Evolutionary conservation across 2,113 vertebrate genomes (phyloP).

Genomic region (Riparia riparia): DNA sequence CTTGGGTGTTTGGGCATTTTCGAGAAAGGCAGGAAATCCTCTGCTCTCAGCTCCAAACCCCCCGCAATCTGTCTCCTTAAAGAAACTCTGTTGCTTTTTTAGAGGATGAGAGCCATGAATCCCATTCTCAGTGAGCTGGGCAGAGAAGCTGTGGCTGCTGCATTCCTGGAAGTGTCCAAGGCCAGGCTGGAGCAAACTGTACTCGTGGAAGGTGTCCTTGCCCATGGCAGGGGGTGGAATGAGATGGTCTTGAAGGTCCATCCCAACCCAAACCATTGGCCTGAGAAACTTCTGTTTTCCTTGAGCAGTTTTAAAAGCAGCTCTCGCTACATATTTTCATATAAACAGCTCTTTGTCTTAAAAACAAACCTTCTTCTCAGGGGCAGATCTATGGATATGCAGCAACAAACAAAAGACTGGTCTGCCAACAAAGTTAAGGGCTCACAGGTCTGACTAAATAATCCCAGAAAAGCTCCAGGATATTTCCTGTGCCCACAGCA

Average conservation of each 20-base stretch:
- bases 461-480: neutral
- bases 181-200: neutral
- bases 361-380: neutral
- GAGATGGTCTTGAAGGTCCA: neutral
- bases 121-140: neutral
- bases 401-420: neutral
- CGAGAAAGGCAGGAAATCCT: neutral
- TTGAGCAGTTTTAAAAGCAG: neutral
- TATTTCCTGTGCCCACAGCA: neutral
- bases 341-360: neutral
- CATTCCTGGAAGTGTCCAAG: neutral
- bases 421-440: neutral
- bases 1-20: neutral
- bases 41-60: neutral
- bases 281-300: neutral
- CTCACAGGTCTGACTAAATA: neutral
- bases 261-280: neutral
- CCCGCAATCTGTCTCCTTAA: neutral
- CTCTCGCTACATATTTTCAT: fast-evolving
- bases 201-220: neutral
- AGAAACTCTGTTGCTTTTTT: neutral
- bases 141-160: neutral
- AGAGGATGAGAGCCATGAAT: fast-evolving
- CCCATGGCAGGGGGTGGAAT: neutral
- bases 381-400: neutral